Evolutionary conservation across 2,888 invertebrate genomes (phyloP), one percentile per base, ranked within the genome.

Genomic region (Drosophila mettleri): DNA sequence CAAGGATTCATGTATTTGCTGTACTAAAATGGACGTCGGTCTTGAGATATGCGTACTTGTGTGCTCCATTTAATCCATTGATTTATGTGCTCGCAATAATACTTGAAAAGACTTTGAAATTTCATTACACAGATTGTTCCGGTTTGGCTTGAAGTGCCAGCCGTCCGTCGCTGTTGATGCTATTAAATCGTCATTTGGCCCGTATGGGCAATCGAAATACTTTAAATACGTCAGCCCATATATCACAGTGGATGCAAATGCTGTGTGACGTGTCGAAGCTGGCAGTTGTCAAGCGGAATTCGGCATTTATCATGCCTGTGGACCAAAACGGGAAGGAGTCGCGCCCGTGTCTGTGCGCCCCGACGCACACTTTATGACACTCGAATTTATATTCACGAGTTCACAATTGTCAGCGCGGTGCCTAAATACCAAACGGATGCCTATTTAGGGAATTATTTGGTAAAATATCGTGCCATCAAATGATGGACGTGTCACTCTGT

Each of bases 301-400:
- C 27, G 36, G 27, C 49, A 61, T 33, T 48, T 45, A 46, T 54
- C 54, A 24, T 60, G 29, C 31, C 22, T 53, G 54, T 51, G 53
- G 16, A n/a, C 9, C 2, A 38, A 60, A 63, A 75, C 69, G 65
- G 63, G 65, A 71, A 84, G 71, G 48, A 61, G 55, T 43, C 45
- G 14, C 48, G 16, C 45, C 14, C 49, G 52, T 33, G n/a, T n/a
- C n/a, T n/a, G n/a, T n/a, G n/a, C n/a, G n/a, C n/a, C n/a, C n/a
- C n/a, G n/a, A n/a, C n/a, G 36, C 33, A 34, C 45, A 65, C 59
- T 68, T 74, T 71, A 79, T 69, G 66, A 65, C 68, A 77, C 70
- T 86, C 57, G 66, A 69, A 80, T 86, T 86, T 63, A 52, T 74
- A 74, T 77, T 77, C 62, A 49, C 52, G 52, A 54, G 61, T 63